These are phyloP conservation scores for Orthonevra nobilis DNA, from an alignment of 2,888 invertebrate genomes.

Conservation along the genomic window DNA sequence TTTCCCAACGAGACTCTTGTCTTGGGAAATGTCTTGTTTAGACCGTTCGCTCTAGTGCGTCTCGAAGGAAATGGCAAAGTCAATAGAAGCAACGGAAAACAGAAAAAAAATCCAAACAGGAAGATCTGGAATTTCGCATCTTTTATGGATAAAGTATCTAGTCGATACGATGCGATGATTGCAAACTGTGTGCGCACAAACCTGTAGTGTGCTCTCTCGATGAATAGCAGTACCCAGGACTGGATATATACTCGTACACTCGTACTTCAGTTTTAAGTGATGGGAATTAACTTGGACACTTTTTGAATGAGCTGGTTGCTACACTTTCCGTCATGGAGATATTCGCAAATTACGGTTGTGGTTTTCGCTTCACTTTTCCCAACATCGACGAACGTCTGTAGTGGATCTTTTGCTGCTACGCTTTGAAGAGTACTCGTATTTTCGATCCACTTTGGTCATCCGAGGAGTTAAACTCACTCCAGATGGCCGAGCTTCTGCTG, in stretches of 20 bases:
- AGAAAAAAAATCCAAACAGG: slow-evolving; percentile 55
- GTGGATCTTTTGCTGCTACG: slow-evolving; percentile 6
- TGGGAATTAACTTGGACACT: slow-evolving; percentile 71
- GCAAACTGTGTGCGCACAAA: slow-evolving; percentile 59
- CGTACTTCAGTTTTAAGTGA: no score
- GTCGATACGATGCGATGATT: slow-evolving; percentile 64
- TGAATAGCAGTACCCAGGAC: slow-evolving; percentile 42
- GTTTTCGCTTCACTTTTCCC: slow-evolving; percentile 69
- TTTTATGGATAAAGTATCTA: slow-evolving; percentile 68
- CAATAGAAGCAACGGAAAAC: slow-evolving; percentile 1
- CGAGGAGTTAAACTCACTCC: slow-evolving; percentile 50
- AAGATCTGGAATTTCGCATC: slow-evolving; percentile 70
- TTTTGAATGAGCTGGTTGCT: slow-evolving; percentile 70
- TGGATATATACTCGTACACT: slow-evolving; percentile 44
- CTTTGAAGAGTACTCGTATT: slow-evolving; percentile 41
- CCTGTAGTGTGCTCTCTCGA: slow-evolving; percentile 52
- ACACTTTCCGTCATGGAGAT: slow-evolving; percentile 71
- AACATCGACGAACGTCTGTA: slow-evolving; percentile 20
- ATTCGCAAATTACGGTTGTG: slow-evolving; percentile 70
- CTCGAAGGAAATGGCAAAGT: slow-evolving; percentile 41
- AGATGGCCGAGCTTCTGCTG: slow-evolving; percentile 65
- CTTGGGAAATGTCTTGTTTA: slow-evolving; percentile 61
- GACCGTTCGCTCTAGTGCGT: slow-evolving; percentile 57
- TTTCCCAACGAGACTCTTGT: slow-evolving; percentile 55
- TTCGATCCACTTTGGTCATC: slow-evolving; percentile 55